Percentiles rank a stretch among this genome's conserved stretches.
Conservation (phyloP, 2,113 vertebrate species). For the Laterallus jamaicensis region DNA sequence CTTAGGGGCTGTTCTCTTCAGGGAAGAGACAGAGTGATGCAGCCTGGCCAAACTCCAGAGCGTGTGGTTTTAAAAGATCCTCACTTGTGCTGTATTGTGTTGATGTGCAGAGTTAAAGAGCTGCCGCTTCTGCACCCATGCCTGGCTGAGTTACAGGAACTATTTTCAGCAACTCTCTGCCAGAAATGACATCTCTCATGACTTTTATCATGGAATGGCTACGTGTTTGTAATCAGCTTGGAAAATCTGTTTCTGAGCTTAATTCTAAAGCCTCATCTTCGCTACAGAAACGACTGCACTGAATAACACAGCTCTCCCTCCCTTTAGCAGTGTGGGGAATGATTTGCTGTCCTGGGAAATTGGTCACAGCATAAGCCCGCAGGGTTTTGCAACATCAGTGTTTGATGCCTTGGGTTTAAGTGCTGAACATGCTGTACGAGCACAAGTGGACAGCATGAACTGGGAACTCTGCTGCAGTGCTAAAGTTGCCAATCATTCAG, state of each 20-base stretch:
- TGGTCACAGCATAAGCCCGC: constrained; percentile 17
- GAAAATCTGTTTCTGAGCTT: constrained; percentile 44
- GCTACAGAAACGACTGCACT: constrained; percentile 13
- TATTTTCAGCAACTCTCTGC: not conserved
- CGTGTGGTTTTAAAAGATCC: constrained; percentile 7
- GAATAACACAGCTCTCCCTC: not conserved
- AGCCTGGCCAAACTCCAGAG: constrained; percentile 21
- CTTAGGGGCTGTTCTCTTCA: constrained; percentile 42
- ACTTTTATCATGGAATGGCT: constrained; percentile 10
- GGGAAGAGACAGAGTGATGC: not conserved
- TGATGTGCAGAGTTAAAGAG: not conserved
- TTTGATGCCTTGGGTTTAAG: not conserved
- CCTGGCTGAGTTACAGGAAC: not conserved
- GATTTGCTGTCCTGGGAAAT: constrained; percentile 24
- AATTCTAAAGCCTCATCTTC: constrained; percentile 14
- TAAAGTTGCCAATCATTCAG: not conserved
- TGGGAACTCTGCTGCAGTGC: not conserved
- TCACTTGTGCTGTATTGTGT: not conserved
- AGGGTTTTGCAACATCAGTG: not conserved
- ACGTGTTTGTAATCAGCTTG: not conserved
- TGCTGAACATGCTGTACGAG: constrained; percentile 13
- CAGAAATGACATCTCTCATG: not conserved
- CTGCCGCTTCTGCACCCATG: constrained; percentile 35
- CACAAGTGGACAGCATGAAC: not conserved
- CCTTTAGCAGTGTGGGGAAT: not conserved